Percentiles rank a stretch among this genome's conserved stretches.
Evolutionary conservation across 2,797 vertebrate genomes (phyloP).

Genomic region (Poecilia wingei): DNA sequence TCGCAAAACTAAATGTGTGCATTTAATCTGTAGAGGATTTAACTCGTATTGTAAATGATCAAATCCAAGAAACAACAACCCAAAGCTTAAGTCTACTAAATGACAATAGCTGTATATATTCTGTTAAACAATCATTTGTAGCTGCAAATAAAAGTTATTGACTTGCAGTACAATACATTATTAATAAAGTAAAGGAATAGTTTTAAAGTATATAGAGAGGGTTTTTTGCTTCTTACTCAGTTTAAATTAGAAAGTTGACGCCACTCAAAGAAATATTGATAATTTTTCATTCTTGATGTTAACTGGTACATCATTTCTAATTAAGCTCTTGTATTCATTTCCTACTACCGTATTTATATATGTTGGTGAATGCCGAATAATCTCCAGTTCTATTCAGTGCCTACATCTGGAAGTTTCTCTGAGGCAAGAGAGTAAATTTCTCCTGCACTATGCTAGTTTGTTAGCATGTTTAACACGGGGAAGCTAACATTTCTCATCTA

Average conservation of each 20-base stretch:
- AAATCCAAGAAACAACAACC: conserved; percentile 36
- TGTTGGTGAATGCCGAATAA: background rate
- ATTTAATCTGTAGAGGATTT: conserved; percentile 39
- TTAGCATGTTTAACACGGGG: too few relatives aligned
- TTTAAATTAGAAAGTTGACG: background rate
- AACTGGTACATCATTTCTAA: background rate
- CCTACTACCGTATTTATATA: background rate
- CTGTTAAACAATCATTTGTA: conserved; percentile 12
- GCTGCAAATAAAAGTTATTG: conserved; percentile 21
- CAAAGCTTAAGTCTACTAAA: conserved; percentile 42
- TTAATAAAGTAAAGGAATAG: background rate
- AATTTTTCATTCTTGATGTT: background rate
- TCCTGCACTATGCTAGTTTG: background rate
- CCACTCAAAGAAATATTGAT: conserved; percentile 7
- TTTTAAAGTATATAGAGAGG: background rate
- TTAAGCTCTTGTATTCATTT: background rate
- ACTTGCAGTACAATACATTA: conserved; percentile 14
- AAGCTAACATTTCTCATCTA: background rate
- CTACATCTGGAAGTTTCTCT: background rate
- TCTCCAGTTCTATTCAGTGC: background rate
- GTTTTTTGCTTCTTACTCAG: background rate
- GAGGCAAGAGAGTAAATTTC: background rate
- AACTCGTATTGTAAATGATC: conserved; percentile 32
- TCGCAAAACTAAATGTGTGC: conserved; percentile 37
- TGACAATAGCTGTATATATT: conserved; percentile 22